Base-by-base conservation (phyloP, 2,888 invertebrate species). In the Parochlus steinenii region DNA sequence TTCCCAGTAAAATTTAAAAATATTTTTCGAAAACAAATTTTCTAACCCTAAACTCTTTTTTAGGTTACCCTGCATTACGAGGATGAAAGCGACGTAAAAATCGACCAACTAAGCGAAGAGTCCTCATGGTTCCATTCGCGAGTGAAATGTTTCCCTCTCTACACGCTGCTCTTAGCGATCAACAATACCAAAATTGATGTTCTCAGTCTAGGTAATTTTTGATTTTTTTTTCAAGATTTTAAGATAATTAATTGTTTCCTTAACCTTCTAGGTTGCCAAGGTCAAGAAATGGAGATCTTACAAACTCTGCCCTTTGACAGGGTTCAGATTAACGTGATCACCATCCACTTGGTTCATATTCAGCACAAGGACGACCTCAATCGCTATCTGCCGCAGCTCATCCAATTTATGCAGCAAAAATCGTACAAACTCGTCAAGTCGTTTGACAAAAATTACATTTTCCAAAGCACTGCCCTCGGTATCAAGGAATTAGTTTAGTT, bases 61-160 rank as follows among this genome's bases (percentile, higher is more conserved):
- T 39, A 65, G 64, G 60, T 65, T 37, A 61, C 63, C 35, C 56
- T 61, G 42, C 61, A 62, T 44, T 59, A 59, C 42, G 58, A 61
- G 39, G 55, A 58, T 46, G 56, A 61, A 40, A 52, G 50, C n/a
- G 63, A 61, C 31, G 63, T 69, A 37, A 60, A 63, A 48, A 62
- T 65, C 18, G 67, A 66, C 45, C 63, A 59, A 46, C 48, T 63
- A 33, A 61, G 65, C 37, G 65, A 65, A 46, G 58, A 66, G 46
- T 62, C 62, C 18, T 65, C 65, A 40, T 64, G 64, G 61, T 74
- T 75, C 55, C 65, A 69, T 32, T 74, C 79, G 22, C 69, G 81
- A 46, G 76, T 86, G 42, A 78, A 81, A 52, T 86, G 86, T 58
- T 81, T 85, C 53, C 86, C 86, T 37, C 63, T 87, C 41, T 80